Base-by-base conservation (phyloP, 2,113 vertebrate genomes). In the Verasper variegatus region DNA sequence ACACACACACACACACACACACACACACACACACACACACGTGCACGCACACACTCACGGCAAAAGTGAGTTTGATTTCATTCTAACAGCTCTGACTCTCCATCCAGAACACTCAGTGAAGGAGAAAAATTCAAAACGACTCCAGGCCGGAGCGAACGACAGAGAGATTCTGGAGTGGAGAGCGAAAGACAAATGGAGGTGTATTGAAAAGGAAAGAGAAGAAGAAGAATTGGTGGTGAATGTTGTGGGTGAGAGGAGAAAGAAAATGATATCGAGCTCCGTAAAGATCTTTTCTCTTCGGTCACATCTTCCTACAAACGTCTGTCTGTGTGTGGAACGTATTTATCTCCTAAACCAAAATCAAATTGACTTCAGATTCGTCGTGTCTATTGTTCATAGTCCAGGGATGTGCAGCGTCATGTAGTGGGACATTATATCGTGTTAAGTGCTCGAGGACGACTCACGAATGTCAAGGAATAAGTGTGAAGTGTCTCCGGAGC, bases 41-140 rank as follows among this genome's bases (percentile, higher is more conserved):
- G 51, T 45, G 20, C 55, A 23, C 14, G 9, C 47, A 9, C 59
- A 23, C 17, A 68, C 21, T 63, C 64, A n/a, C 3, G 26, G 37
- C 63, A 69, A 66, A 59, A 83, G 76, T 62, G 66, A 83, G 81
- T 57, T 58, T 73, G 75, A 89, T 87, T 85, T 82, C 75, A 75
- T 61, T 84, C 71, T 56, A 37, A 78, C 72, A 70, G 76, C 65
- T 75, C 82, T 61, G 80, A 73, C 73, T 87, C 76, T 87, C 74
- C 82, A 77, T 79, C 84, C 78, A 84, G 82, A 89, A 83, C 78
- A 31, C 31, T 52, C 80, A 67, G 10, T 23, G 72, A 68, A 79
- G 83, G 68, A 78, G 78, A 78, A 69, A 77, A 71, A 18, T 4
- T 68, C 58, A 77, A 63, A 84, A 76, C 24, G 58, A 6, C 80